Percentiles rank a stretch among this genome's conserved stretches.
Conservation (phyloP, 1,140 invertebrate species). For the Heliconius himera region DNA sequence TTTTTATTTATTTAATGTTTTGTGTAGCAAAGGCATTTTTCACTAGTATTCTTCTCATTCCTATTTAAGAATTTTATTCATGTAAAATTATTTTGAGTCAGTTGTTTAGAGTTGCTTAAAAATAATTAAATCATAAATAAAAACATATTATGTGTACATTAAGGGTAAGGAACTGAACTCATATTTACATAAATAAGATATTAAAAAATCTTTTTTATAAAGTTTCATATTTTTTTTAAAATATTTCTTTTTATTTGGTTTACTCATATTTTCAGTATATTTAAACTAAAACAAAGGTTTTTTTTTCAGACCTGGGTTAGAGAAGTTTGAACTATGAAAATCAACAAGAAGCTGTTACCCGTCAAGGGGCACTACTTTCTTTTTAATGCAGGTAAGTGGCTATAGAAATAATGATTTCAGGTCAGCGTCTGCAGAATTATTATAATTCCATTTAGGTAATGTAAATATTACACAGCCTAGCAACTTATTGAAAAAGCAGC, state of each 20-base stretch:
- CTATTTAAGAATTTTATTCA: too few species aligned
- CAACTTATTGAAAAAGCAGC: too few species aligned
- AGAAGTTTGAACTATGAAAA: constrained; percentile 51
- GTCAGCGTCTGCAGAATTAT: background rate
- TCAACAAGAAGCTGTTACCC: constrained; percentile 90
- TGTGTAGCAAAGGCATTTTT: too few species aligned
- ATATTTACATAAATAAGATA: too few species aligned
- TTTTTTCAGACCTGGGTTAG: constrained; percentile 13
- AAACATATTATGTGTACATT: too few species aligned
- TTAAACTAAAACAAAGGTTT: background rate
- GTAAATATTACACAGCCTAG: too few species aligned
- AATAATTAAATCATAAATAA: too few species aligned
- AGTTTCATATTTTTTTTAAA: background rate
- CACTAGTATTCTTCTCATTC: background rate
- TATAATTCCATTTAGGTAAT: background rate
- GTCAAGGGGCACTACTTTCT: constrained; percentile 95
- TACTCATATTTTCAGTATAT: background rate
- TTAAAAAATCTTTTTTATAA: too few species aligned
- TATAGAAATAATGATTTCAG: background rate
- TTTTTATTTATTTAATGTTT: too few species aligned
- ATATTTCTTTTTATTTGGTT: background rate
- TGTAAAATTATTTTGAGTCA: too few species aligned
- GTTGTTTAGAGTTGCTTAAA: too few species aligned
- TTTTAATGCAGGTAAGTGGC: constrained; percentile 90
- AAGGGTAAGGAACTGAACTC: too few species aligned